phyloP scores from a whole-genome alignment of 2,113 vertebrate genomes.

The Chlamydotis undulata region DNA sequence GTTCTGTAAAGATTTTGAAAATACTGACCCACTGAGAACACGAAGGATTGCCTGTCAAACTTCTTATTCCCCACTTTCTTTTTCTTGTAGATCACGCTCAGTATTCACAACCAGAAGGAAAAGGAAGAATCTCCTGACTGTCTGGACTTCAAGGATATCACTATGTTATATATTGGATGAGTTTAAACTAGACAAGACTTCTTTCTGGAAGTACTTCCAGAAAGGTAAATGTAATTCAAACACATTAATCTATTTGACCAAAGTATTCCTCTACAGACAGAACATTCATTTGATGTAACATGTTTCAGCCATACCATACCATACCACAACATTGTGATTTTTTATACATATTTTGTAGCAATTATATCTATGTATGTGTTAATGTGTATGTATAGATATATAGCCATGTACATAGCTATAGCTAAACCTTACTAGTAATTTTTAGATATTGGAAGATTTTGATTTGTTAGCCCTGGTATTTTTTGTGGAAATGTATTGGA shows the following conservation, averaged over 20 bases:
- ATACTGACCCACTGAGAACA: not conserved
- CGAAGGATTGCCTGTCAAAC: not conserved
- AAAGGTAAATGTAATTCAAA: constrained; percentile 17
- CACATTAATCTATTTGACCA: not conserved
- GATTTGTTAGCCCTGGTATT: not conserved
- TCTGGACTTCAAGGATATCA: not conserved
- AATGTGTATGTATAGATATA: not conserved
- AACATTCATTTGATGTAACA: too few relatives aligned
- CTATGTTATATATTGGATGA: constrained; percentile 15
- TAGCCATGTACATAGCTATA: not conserved
- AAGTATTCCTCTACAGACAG: too few relatives aligned
- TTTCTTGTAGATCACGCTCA: not conserved
- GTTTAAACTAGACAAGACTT: not conserved
- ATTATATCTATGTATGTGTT: not conserved
- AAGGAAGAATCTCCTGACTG: not conserved
- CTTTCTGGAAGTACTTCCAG: not conserved
- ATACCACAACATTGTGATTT: not conserved
- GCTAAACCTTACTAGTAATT: not conserved
- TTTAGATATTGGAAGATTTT: not conserved
- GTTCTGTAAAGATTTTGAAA: not conserved
- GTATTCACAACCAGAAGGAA: not conserved
- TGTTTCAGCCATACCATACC: too few relatives aligned
- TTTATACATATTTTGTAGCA: not conserved
- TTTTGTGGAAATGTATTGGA: not conserved
- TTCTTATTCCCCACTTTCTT: not conserved